Conservation (phyloP, 2,888 invertebrate species). For the Plagodis pulveraria region DNA sequence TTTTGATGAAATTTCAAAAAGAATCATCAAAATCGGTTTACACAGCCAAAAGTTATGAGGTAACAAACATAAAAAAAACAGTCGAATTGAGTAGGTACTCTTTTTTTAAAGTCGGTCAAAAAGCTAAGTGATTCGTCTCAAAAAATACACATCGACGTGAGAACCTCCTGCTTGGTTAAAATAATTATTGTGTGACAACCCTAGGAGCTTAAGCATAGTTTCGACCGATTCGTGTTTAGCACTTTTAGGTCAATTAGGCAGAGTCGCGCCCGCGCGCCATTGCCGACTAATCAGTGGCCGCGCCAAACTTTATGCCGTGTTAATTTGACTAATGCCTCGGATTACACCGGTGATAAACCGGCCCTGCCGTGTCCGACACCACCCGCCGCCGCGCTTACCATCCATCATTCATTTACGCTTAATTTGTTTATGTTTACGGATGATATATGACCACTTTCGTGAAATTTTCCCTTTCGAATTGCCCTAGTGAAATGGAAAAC, state of each 20-base stretch:
- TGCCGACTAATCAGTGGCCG: conserved; percentile 77
- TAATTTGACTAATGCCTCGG: conserved; percentile 84
- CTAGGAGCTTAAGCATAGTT: conserved; percentile 67
- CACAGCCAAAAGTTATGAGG: no score
- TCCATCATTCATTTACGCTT: conserved; percentile 63
- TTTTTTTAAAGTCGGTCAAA: no score
- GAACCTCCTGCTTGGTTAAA: not conserved
- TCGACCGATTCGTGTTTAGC: conserved; percentile 82
- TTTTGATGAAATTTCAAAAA: no score
- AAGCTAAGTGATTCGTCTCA: not conserved
- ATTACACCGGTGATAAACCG: conserved; percentile 71
- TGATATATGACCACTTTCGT: conserved; percentile 45
- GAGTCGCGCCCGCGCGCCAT: conserved; percentile 74
- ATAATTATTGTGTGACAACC: conserved; percentile 53
- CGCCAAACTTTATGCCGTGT: conserved; percentile 82
- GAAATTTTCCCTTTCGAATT: conserved; percentile 38
- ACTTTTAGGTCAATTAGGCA: conserved; percentile 85
- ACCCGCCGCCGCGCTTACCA: conserved; percentile 49
- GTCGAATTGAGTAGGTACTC: no score
- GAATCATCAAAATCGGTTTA: no score
- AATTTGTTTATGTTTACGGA: conserved; percentile 56
- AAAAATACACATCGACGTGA: not conserved
- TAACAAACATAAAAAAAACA: no score
- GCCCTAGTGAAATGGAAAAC: conserved; percentile 36
- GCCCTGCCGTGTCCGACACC: conserved; percentile 55